Conservation (phyloP, 2,888 invertebrate species). For the Cheilosia scutellata region DNA sequence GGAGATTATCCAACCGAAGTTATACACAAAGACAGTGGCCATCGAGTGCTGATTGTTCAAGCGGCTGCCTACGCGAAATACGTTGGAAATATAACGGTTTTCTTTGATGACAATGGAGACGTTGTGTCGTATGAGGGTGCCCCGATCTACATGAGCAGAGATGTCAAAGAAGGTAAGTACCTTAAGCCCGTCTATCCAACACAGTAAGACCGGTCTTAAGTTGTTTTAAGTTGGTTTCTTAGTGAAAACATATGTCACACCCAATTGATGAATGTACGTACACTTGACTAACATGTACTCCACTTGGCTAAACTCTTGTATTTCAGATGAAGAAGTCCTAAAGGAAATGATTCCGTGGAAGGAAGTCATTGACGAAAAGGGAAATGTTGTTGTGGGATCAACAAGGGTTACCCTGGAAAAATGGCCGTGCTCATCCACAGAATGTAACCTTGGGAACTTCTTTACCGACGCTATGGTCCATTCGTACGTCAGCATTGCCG, state of each 20-base stretch:
- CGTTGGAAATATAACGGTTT: slow-evolving; percentile 90
- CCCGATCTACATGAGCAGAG: slow-evolving; percentile 88
- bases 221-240: background rate
- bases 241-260: background rate
- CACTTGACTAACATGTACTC: background rate
- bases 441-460: slow-evolving; percentile 91
- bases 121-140: slow-evolving; percentile 89
- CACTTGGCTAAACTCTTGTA: slow-evolving; percentile 6
- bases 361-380: slow-evolving; percentile 85
- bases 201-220: background rate
- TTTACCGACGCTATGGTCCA: slow-evolving; percentile 90
- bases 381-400: slow-evolving; percentile 86
- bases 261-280: slow-evolving; percentile 3
- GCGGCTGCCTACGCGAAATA: slow-evolving; percentile 90
- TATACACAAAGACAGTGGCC: slow-evolving; percentile 85
- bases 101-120: slow-evolving; percentile 88
- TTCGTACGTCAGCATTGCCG: slow-evolving; percentile 79
- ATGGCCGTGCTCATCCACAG: slow-evolving; percentile 85
- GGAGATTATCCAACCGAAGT: slow-evolving; percentile 90
- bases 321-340: slow-evolving; percentile 86
- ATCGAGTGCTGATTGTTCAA: slow-evolving; percentile 87
- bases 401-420: slow-evolving; percentile 86
- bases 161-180: slow-evolving; percentile 87
- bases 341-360: slow-evolving; percentile 87
- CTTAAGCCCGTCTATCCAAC: background rate